A percentile compares a stretch with the other conserved stretches of the same genome.
Conservation (phyloP, 1,140 invertebrate species). For the Procambarus virginalis region DNA sequence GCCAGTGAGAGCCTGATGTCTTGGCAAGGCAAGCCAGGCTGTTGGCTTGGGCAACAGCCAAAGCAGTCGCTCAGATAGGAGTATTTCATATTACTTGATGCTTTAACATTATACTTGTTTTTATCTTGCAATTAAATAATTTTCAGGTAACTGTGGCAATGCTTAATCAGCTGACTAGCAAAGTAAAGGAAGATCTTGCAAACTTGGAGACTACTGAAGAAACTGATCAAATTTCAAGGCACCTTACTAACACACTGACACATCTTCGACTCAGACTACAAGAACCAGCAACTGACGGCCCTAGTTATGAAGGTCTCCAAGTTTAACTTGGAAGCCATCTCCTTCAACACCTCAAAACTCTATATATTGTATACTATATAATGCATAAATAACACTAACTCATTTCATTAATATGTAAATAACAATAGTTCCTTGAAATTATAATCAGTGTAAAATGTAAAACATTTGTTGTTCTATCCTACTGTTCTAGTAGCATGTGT, state of each 20-base stretch:
- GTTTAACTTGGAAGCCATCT: slow-evolving; percentile 1
- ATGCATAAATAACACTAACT: background rate
- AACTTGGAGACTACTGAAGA: slow-evolving; percentile 95
- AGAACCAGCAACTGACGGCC: slow-evolving; percentile 58
- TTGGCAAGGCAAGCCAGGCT: too few relatives aligned
- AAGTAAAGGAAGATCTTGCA: slow-evolving; percentile 93
- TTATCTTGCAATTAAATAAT: slow-evolving; percentile 53
- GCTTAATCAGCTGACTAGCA: slow-evolving; percentile 90
- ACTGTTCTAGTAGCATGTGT: background rate
- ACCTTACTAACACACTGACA: slow-evolving; percentile 91
- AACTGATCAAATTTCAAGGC: slow-evolving; percentile 95
- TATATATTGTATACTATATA: background rate
- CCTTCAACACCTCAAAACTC: background rate
- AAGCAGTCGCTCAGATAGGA: too few relatives aligned
- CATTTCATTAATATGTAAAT: background rate
- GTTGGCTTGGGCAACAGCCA: too few relatives aligned
- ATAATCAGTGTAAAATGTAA: background rate
- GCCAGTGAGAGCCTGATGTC: too few relatives aligned
- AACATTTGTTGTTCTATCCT: background rate
- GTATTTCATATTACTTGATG: too few relatives aligned
- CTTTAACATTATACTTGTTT: background rate
- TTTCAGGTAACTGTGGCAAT: slow-evolving; percentile 81
- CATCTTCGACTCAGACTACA: slow-evolving; percentile 77
- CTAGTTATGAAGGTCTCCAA: slow-evolving; percentile 55
- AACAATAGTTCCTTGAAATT: background rate